Evolutionary conservation across 2,888 invertebrate species (phyloP), one percentile per base, ranked within the genome.

Genomic region (Fragum sueziense): DNA sequence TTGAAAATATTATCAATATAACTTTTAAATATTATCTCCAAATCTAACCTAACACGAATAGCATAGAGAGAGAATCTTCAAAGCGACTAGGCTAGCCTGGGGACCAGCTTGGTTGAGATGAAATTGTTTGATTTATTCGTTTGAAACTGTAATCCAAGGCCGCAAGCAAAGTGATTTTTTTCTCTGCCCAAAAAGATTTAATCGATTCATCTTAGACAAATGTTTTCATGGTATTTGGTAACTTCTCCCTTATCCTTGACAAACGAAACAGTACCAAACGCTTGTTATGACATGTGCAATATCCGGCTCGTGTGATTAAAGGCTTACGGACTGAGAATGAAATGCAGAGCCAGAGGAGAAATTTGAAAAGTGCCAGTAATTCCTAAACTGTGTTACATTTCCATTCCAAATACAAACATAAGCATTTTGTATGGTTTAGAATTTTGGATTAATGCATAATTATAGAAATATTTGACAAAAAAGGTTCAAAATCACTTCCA

Each of bases 1-100:
- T 76, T 70, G 71, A 75, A 79, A 76, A 79, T 82, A 78, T 74
- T 80, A 74, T 73, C 52, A 62, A 69, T 73, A 76, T 76, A 70
- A 47, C 47, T 68, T 65, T 65, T 65, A 65, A 65, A 65, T 65
- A 65, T 65, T 65, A 65, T 65, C 65, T 41, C 41, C n/a, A n/a
- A 65, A 65, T 65, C 65, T 65, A 37, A 65, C 65, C 65, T 65
- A 65, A 65, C 65, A 65, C 65, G 65, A 65, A 65, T 65, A 65
- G 34, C 65, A 65, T 65, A 22, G 34, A 22, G 6, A 27, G 6
- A 65, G n/a, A 65, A 37, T 22, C 47, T 34, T 65, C 41, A 65
- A 65, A 65, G 65, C 27, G 25, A 65, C 33, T 33, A 14, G 22
- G 65, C 41, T 41, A 34, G 65, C 65, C 65, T 27, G 14, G 65